Base-by-base conservation (phyloP, 1,140 invertebrate genomes). In the Apocrypta bakeri region DNA sequence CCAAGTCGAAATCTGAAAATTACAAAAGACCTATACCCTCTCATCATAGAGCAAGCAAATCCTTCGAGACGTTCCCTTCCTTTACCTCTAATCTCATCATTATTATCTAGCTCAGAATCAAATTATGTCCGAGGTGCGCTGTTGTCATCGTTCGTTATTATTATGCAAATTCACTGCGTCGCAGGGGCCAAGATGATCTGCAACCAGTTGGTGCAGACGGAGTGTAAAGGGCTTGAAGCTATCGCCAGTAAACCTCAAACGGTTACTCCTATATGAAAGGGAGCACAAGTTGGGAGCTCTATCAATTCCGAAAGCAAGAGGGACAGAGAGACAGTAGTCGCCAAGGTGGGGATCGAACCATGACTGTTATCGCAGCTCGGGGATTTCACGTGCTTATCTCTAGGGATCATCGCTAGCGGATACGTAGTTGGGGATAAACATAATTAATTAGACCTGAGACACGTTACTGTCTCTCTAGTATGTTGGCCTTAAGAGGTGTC, bases 131-230 rank as follows among this genome's bases (percentile, higher is more conserved):
- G 21, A 33, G 7, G 17, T 66, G 27, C 48, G 17, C 48, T 0
- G 31, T 21, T 61, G 40, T 29, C 42, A 17, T 61, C n/a, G 72
- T 25, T 74, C 72, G 72, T 74, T 37, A n/a, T n/a, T 74, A 74
- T 74, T 74, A 74, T 74, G 72, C 25, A 74, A 74, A 74, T 74
- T n/a, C 37, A 73, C 14, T 25, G 27, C 64, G 64, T 56, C 48
- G 48, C 3, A 37, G 48, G 48, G 48, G 17, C 3, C 3, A 56
- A 56, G 48, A 17, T 66, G 24, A 66, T 6, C 64, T 27, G 63
- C 63, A 64, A n/a, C 12, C 48, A 56, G 48, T 56, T 17, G 21
- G 48, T 56, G 27, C 11, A 29, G 6, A 17, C 37, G 8, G 68
- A 14, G 21, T 31, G 27, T 21, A 69, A 33, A 69, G 29, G 31